These are phyloP conservation scores for Fregata magnificens DNA, from an alignment of 2,113 vertebrate genomes.

Conservation along the genomic window DNA sequence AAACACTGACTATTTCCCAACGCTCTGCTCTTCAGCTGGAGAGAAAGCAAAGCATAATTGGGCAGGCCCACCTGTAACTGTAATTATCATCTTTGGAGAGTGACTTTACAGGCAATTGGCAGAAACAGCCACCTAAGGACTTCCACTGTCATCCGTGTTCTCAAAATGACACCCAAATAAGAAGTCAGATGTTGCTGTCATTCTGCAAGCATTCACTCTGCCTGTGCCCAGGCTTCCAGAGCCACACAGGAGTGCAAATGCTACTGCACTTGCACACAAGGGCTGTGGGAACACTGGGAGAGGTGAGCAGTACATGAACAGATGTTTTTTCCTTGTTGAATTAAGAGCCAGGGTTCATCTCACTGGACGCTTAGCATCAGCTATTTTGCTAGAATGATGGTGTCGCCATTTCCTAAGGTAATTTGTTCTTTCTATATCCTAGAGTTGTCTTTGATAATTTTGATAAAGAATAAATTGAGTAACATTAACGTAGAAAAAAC, in stretches of 20 bases:
- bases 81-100: neutral
- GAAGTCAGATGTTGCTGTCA: neutral
- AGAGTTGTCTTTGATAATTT: neutral
- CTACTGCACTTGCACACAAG: neutral
- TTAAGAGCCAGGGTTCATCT: neutral
- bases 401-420: neutral
- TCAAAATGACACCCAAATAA: neutral
- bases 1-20: neutral
- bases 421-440: neutral
- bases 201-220: neutral
- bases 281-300: neutral
- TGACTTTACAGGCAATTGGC: neutral
- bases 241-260: neutral
- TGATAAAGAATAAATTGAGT: neutral
- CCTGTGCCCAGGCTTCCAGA: neutral
- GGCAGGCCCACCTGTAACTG: neutral
- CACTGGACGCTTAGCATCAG: neutral
- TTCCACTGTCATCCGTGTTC: rapidly evolving
- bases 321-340: rapidly evolving
- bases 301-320: neutral
- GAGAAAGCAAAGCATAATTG: rapidly evolving
- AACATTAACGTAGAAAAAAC: rapidly evolving
- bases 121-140: neutral
- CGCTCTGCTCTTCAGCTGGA: neutral
- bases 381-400: neutral